These are phyloP conservation scores for Gymnosoma rotundatum DNA, from an alignment of 2,888 invertebrate species.

Conservation along the genomic window DNA sequence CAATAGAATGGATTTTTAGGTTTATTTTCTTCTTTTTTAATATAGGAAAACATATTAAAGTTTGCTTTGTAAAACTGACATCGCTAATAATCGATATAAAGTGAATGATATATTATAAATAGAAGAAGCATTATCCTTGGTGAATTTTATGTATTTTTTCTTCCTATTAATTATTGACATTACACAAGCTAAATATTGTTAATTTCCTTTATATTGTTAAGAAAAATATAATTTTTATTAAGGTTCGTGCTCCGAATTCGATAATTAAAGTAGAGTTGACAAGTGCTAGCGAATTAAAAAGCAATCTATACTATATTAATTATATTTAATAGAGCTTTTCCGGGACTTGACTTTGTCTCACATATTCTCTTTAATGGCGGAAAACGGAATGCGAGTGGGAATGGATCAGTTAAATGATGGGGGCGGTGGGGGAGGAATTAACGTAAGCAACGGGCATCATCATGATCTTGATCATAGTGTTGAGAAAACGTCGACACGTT, in stretches of 20 bases:
- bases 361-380: constrained; percentile 74
- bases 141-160: constrained; percentile 67
- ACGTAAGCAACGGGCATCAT: constrained; percentile 77
- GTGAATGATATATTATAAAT: constrained; percentile 28
- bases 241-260: neutral
- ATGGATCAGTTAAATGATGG: constrained; percentile 73
- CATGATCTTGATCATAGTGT: constrained; percentile 77
- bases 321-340: constrained; percentile 51
- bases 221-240: neutral
- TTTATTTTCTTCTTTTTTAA: no score
- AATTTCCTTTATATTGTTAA: constrained; percentile 36
- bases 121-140: constrained; percentile 65
- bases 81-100: constrained; percentile 23
- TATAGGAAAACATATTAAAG: no score
- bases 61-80: constrained; percentile 8
- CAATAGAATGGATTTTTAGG: no score
- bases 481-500: constrained; percentile 73
- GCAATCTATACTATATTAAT: constrained; percentile 19
- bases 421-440: constrained; percentile 68
- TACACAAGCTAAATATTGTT: constrained; percentile 63
- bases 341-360: constrained; percentile 48
- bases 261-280: neutral
- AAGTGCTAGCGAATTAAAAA: neutral
- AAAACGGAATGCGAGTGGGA: constrained; percentile 79
- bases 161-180: constrained; percentile 67